These are phyloP conservation scores for Syngnathus scovelli DNA, from an alignment of 2,113 vertebrate species.

Conservation along the genomic window DNA sequence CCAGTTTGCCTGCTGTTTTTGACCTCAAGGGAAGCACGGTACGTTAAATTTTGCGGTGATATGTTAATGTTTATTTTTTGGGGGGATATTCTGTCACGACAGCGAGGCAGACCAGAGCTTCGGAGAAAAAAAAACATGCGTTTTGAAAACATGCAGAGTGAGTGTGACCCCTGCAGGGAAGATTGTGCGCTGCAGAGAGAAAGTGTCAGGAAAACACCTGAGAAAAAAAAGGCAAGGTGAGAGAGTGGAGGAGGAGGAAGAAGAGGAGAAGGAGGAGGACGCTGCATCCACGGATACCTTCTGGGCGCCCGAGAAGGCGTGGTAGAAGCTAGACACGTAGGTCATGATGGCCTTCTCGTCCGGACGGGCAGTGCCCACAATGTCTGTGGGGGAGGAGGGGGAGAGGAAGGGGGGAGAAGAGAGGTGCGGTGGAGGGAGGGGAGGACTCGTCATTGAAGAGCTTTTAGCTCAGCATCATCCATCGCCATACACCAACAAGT, in stretches of 20 bases:
- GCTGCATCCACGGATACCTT: constrained; percentile 91
- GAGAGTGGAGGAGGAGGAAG: constrained; percentile 36
- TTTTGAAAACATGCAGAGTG: constrained; percentile 69
- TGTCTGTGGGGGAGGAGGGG: constrained; percentile 76
- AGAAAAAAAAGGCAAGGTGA: constrained; percentile 34
- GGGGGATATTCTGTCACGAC: background rate
- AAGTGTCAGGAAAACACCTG: constrained; percentile 71
- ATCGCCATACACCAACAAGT: constrained; percentile 26
- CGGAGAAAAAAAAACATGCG: constrained; percentile 70
- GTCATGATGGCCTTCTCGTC: constrained; percentile 99
- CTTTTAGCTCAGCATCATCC: constrained; percentile 28
- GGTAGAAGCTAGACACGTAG: constrained; percentile 99
- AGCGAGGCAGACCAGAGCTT: background rate
- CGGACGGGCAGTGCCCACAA: constrained; percentile 96
- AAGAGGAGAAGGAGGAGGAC: constrained; percentile 61
- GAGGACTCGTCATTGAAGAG: constrained; percentile 43
- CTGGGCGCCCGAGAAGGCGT: constrained; percentile 99
- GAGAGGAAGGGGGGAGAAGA: constrained; percentile 5
- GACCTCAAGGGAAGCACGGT: background rate
- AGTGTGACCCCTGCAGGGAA: constrained; percentile 53
- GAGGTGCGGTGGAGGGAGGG: constrained; percentile 7
- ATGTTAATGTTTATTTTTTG: background rate
- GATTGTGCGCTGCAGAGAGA: constrained; percentile 66
- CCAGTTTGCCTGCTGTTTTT: constrained; percentile 22
- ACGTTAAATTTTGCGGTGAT: too few species aligned